These are phyloP conservation scores for Semnopithecus entellus DNA, from an alignment of 2,113 vertebrate genomes.

Conservation along the genomic window DNA sequence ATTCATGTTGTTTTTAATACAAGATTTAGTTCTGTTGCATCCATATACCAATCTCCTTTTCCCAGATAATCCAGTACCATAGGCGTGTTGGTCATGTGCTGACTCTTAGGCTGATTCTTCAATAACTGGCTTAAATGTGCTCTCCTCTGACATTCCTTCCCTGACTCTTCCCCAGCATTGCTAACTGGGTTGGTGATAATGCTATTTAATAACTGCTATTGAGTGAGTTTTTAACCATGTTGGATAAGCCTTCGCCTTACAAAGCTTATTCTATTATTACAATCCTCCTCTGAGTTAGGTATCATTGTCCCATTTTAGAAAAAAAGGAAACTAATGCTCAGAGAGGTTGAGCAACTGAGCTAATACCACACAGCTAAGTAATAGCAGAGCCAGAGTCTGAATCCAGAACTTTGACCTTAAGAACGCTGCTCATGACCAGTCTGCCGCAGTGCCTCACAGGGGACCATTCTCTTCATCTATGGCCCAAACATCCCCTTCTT, in stretches of 20 bases:
- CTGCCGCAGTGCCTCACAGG: rapidly evolving
- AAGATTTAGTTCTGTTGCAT: no score
- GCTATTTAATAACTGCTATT: background rate
- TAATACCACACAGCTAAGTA: background rate
- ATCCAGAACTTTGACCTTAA: background rate
- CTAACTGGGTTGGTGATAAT: background rate
- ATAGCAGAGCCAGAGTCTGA: background rate
- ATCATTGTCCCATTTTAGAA: background rate
- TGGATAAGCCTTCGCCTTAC: background rate
- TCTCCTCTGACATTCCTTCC: background rate
- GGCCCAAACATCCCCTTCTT: background rate
- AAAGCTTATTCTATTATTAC: background rate
- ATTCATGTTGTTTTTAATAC: background rate
- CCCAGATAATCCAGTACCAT: background rate
- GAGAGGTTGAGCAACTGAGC: background rate
- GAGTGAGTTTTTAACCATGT: background rate
- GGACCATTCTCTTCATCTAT: background rate
- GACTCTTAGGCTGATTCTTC: rapidly evolving
- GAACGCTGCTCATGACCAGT: rapidly evolving
- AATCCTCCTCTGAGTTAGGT: background rate
- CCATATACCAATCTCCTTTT: background rate
- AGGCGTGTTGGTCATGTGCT: background rate
- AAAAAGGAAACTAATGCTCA: background rate
- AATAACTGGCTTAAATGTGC: no score
- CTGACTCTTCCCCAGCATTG: background rate